Evolutionary conservation across 1,140 invertebrate genomes (phyloP), one percentile per base, ranked within the genome.

Genomic region (Venturia canescens): DNA sequence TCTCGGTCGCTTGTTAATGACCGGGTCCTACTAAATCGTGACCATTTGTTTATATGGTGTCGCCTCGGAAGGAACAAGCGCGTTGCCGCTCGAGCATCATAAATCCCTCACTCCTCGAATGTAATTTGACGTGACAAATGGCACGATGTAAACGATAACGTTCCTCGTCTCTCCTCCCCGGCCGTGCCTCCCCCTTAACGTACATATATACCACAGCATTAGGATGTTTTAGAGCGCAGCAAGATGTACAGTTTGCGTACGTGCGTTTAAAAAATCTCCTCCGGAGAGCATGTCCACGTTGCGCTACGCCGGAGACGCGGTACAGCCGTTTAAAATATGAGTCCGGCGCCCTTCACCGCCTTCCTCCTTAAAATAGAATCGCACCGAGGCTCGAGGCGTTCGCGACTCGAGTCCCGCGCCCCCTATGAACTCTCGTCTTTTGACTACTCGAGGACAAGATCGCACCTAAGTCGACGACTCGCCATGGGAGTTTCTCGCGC

Each of bases 61-160:
- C 77, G 79, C 38, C 72, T 44, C 38, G 75, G 66, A 78, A 67
- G 75, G 63, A 53, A 81, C 50, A 70, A 44, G 57, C 72, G 31
- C 80, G 44, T 66, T 53, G 74, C 69, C 76, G 76, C 67, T 63
- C 72, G 83, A 34, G 78, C 82, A 77, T 85, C 84, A 85, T 84
- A 85, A 85, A 85, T 85, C 84, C 83, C 77, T 78, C 83, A 78
- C 23, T 53, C 76, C 79, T 82, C 84, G 86, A 87, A 87, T 87
- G 86, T 89, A 88, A 89, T 90, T 90, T 89, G 88, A 90, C 89
- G 87, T 89, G 89, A 90, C 88, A 90, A 90, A 90, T 87, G 88
- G 88, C 86, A 88, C 75, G 88, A 89, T 89, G 88, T 88, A 88
- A 77, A 87, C 87, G 88, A 89, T 88, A 89, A 83, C 87, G 81